Conservation (phyloP, 2,888 invertebrate species). For the Chrysotoxum bicinctum region DNA sequence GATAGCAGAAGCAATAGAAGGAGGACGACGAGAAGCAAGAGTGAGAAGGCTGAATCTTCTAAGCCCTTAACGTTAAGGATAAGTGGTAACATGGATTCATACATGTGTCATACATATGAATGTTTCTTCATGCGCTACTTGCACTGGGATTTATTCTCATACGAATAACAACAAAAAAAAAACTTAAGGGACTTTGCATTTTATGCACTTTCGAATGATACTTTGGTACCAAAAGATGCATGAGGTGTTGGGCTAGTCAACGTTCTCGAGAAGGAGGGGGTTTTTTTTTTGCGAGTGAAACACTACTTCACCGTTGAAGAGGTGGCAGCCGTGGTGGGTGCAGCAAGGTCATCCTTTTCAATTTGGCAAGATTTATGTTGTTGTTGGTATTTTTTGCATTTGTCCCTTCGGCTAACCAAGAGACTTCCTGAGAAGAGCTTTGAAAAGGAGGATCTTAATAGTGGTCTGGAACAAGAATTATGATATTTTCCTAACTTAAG, state of each 20-base stretch:
- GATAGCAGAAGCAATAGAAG: conserved; percentile 32
- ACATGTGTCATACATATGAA: conserved; percentile 48
- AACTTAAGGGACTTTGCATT: conserved; percentile 42
- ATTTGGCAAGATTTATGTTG: conserved; percentile 66
- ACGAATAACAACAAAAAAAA: background rate
- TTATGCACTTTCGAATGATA: conserved; percentile 65
- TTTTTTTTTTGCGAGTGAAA: conserved; percentile 22
- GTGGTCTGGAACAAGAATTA: conserved; percentile 67
- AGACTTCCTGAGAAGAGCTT: conserved; percentile 3
- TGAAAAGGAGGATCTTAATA: conserved; percentile 54
- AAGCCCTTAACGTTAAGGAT: conserved; percentile 62
- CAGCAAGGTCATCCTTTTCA: conserved; percentile 64
- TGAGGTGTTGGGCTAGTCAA: conserved; percentile 40
- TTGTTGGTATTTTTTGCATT: conserved; percentile 26
- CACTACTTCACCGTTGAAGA: conserved; percentile 27
- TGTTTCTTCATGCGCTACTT: conserved; percentile 25
- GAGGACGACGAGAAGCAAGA: background rate
- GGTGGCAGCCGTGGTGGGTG: conserved; percentile 11
- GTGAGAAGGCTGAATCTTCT: conserved; percentile 53
- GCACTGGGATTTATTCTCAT: conserved; percentile 27
- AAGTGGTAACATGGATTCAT: conserved; percentile 67
- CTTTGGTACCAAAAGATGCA: conserved; percentile 49
- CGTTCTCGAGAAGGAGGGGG: background rate
- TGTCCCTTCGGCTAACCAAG: background rate
- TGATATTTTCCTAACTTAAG: conserved; percentile 68